Conservation (phyloP, 2,797 vertebrate genomes). For the Psittacula derbiana region DNA sequence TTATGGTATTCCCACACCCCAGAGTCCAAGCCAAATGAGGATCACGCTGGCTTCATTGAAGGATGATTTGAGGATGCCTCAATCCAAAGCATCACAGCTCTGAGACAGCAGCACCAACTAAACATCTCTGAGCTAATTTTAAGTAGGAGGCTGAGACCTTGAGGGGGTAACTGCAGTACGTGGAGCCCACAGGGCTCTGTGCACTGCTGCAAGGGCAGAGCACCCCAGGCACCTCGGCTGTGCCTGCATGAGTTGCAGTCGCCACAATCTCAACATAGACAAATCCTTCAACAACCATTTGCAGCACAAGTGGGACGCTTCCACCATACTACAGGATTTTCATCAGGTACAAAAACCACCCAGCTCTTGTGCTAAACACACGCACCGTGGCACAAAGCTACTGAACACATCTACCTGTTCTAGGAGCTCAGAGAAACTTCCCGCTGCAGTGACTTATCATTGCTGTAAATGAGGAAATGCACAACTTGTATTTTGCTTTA, state of each 20-base stretch:
- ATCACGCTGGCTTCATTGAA: rapidly evolving
- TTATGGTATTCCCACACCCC: not conserved
- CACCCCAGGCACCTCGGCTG: not conserved
- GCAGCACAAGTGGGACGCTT: not conserved
- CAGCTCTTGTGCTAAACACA: not conserved
- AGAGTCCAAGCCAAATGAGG: not conserved
- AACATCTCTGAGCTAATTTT: not conserved
- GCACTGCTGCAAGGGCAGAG: rapidly evolving
- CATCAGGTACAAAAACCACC: not conserved
- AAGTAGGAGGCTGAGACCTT: not conserved
- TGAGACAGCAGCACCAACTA: not conserved
- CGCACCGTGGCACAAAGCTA: not conserved
- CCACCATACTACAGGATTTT: rapidly evolving
- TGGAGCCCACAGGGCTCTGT: not conserved
- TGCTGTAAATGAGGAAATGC: not conserved
- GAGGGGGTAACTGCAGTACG: rapidly evolving
- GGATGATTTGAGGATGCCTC: not conserved
- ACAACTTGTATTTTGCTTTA: not conserved
- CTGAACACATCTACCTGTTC: not conserved
- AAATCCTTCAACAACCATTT: not conserved
- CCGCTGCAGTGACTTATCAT: not conserved
- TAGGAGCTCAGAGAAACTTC: not conserved
- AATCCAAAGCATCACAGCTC: not conserved
- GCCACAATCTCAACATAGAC: rapidly evolving
- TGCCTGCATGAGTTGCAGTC: not conserved